Percentiles rank a stretch among this genome's conserved stretches.
phyloP scores from a whole-genome alignment of 2,113 vertebrate species.

The Pseudonaja textilis region DNA sequence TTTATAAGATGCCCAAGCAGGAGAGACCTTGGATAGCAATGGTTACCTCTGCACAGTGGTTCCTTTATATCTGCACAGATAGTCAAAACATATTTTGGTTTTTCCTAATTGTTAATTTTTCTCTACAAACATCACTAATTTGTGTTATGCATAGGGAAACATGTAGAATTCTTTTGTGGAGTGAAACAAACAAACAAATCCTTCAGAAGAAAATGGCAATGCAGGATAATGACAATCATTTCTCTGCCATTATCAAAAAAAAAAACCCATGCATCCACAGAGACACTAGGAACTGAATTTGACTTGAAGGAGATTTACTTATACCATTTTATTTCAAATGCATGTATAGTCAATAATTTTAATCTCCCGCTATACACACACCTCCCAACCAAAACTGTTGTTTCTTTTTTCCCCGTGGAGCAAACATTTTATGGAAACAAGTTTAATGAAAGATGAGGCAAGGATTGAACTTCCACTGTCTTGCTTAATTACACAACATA shows the following conservation, averaged over 20 bases:
- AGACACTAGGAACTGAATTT: not conserved
- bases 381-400: not conserved
- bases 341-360: not conserved
- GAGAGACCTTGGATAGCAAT: not conserved
- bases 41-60: too few relatives aligned
- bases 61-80: not conserved
- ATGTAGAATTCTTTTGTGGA: not conserved
- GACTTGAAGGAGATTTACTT: not conserved
- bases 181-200: not conserved
- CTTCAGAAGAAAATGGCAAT: not conserved
- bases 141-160: not conserved
- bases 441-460: not conserved
- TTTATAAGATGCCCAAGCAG: not conserved
- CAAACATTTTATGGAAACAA: not conserved
- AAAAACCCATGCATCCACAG: not conserved
- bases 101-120: not conserved
- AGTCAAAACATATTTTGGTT: not conserved
- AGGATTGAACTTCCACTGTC: not conserved
- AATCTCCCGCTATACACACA: not conserved
- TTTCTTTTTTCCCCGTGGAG: not conserved
- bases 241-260: not conserved
- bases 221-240: not conserved
- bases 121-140: not conserved
- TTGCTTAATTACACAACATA: not conserved
- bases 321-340: not conserved